Percentiles rank a stretch among this genome's conserved stretches.
Conservation (phyloP, 2,888 invertebrate genomes). For the Chironomus tentans region DNA sequence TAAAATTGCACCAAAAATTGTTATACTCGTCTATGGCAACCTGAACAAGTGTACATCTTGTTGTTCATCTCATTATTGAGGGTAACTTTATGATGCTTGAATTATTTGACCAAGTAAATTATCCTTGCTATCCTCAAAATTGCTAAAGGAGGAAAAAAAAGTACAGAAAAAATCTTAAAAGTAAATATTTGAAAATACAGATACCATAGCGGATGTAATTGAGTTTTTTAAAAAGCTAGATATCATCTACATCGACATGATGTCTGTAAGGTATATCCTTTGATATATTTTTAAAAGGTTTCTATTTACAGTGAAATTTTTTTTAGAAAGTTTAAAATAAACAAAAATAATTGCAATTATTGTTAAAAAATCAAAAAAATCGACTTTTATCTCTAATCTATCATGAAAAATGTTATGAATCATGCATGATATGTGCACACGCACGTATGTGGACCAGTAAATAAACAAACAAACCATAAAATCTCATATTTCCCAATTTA, state of each 20-base stretch:
- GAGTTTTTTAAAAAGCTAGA: too few relatives aligned
- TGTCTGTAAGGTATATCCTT: neutral
- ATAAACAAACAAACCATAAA: neutral
- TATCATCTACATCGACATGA: too few relatives aligned
- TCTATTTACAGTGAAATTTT: neutral
- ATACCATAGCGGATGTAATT: neutral
- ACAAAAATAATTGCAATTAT: neutral
- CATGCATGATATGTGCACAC: neutral
- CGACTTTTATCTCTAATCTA: neutral
- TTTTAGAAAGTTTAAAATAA: neutral
- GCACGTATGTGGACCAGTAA: neutral
- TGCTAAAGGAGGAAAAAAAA: too few relatives aligned
- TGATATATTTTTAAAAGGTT: neutral
- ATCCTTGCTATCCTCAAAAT: neutral
- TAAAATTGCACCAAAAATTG: too few relatives aligned
- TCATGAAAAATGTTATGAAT: neutral
- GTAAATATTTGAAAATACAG: neutral
- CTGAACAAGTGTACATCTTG: too few relatives aligned
- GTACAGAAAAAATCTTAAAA: neutral
- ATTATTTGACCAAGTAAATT: neutral
- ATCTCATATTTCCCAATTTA: neutral
- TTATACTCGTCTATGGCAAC: too few relatives aligned
- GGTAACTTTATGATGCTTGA: neutral
- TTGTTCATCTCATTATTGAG: neutral
- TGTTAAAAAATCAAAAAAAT: neutral